phyloP scores from a whole-genome alignment of 2,113 vertebrate species.

The Pygoscelis antarcticus region DNA sequence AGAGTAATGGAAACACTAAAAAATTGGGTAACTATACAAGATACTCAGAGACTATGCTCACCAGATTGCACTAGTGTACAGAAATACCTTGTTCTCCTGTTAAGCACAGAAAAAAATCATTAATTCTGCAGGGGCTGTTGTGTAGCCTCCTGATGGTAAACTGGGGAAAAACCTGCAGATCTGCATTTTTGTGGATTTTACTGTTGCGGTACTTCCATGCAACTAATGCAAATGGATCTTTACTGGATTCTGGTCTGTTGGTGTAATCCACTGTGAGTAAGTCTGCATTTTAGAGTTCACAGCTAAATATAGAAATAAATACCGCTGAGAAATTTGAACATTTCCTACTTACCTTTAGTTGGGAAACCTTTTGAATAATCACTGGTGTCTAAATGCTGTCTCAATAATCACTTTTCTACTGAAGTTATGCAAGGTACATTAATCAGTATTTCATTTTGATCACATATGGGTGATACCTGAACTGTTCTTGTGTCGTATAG shows the following conservation, averaged over 20 bases:
- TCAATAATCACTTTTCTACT: neutral
- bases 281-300: neutral
- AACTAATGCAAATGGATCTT: neutral
- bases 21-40: neutral
- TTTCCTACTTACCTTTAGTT: neutral
- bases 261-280: neutral
- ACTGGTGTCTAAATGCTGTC: neutral
- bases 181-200: neutral
- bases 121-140: neutral
- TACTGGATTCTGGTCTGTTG: neutral
- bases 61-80: neutral
- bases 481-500: neutral
- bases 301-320: neutral
- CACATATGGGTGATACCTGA: neutral
- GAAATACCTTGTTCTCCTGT: neutral
- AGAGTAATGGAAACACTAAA: neutral
- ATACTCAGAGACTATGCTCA: neutral
- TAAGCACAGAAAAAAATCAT: neutral
- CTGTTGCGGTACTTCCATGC: neutral
- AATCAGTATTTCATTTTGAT: neutral
- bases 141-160: neutral
- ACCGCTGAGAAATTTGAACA: neutral
- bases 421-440: neutral
- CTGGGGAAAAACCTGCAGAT: neutral
- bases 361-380: neutral